A percentile compares a stretch with the other conserved stretches of the same genome.
Evolutionary conservation across 2,888 invertebrate species (phyloP).

Genomic region (Pachliopta kotzebuea): DNA sequence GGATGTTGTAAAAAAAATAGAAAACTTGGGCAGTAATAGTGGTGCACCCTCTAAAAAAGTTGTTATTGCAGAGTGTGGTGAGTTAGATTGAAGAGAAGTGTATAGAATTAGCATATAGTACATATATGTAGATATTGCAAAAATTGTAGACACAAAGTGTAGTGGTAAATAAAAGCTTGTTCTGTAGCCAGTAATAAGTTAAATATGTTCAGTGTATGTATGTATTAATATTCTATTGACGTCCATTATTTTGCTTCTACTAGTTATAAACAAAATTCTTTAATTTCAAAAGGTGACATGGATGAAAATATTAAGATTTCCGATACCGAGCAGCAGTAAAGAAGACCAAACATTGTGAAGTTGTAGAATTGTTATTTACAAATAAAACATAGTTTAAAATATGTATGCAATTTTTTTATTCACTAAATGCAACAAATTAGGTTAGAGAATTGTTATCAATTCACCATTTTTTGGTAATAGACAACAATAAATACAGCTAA

Average conservation of each 20-base stretch:
- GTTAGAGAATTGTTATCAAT: conserved; percentile 67
- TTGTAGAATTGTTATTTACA: conserved; percentile 23
- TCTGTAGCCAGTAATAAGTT: not conserved
- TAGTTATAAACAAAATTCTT: conserved; percentile 2
- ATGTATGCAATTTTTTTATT: conserved; percentile 79
- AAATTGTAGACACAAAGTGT: not conserved
- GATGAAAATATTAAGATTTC: conserved; percentile 32
- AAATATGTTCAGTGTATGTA: not conserved
- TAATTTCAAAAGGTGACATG: conserved; percentile 42
- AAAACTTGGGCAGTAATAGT: conserved; percentile 88
- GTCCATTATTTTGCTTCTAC: not conserved
- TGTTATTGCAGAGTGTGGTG: conserved; percentile 89
- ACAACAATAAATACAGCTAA: conserved; percentile 71
- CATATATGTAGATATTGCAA: not conserved
- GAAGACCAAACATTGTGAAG: conserved; percentile 34
- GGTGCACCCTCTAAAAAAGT: conserved; percentile 93
- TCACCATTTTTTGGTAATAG: conserved; percentile 57
- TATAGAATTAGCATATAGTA: conserved; percentile 1
- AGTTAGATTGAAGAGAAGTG: conserved; percentile 74
- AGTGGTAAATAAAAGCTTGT: not conserved
- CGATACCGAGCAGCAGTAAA: conserved; percentile 20
- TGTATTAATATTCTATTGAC: not conserved
- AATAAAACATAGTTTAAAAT: conserved; percentile 61
- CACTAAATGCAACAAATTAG: conserved; percentile 80
- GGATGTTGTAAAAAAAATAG: conserved; percentile 94